Base-by-base conservation (phyloP, 2,797 vertebrate genomes). In the Gobionotothen gibberifrons region DNA sequence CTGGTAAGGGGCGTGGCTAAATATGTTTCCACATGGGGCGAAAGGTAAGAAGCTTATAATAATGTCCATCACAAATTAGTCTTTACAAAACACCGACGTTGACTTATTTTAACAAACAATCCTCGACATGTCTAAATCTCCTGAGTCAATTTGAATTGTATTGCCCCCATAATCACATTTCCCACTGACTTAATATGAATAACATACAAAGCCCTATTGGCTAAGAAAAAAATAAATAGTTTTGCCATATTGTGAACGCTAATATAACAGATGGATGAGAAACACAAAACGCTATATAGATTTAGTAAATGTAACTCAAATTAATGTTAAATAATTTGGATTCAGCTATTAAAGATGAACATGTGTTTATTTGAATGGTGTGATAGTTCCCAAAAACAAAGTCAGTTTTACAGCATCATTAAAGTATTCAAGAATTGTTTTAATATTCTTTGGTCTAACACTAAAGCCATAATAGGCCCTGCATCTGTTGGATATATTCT, bases 381-480 rank as follows among this genome's bases (percentile, higher is more conserved):
- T 21, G 21, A 17, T 26, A 49, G 2, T 44, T 3, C 21, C 32
- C 3, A 6, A 19, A 12, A 65, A 9, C 32, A 21, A 46, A 56
- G 2, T 42, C 3, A 12, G 3, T 56, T 51, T 52, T 19, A 76
- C 19, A 56, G 16, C 3, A 46, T 9, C 1, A 36, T 36, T 36
- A 36, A 36, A 32, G 32, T 32, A 32, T 6, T 32, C 7, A 6
- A 36, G 6, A 36, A 36, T 7, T 36, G 32, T 7, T 36, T 36
- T 6, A 59, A 67, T 21, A 40, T 26, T 5, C 4, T 26, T 26
- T 26, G 26, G 26, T 26, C 7, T 21, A 2, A 71, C 48, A 47
- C 90, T 82, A 95, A 55, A 95, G 78, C 95, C 95, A 96, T 36
- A 96, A 80, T 0, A 95, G 86, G 15, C 95, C 94, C 57, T 84